phyloP scores from a whole-genome alignment of 1,140 invertebrate species.

The Hypsibius dujardini region DNA sequence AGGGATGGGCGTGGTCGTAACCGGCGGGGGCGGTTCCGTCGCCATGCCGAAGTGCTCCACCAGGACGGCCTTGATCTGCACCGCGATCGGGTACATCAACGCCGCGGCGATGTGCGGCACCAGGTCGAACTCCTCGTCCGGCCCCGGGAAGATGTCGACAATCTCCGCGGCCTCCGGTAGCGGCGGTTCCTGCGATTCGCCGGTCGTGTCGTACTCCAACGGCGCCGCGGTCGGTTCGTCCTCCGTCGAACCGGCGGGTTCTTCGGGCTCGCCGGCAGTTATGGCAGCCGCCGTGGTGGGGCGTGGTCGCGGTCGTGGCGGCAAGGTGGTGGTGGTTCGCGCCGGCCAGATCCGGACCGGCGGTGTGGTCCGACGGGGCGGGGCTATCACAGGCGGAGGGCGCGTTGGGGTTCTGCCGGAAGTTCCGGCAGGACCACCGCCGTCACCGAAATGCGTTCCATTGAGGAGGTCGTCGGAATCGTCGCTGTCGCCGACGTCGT shows the following conservation, averaged over 20 bases:
- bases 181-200: no score
- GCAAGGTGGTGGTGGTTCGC: not conserved
- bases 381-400: not conserved
- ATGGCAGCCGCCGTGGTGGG: not conserved
- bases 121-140: constrained; percentile 7
- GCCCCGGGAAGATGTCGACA: constrained; percentile 3
- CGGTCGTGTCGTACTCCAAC: not conserved
- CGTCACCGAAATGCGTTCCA: not conserved
- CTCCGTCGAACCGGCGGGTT: not conserved
- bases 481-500: not conserved
- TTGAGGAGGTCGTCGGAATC: not conserved
- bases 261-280: not conserved
- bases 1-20: constrained; percentile 34
- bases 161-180: not conserved
- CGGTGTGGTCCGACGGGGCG: not conserved
- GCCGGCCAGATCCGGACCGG: not conserved
- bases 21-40: not conserved
- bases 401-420: not conserved
- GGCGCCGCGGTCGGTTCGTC: not conserved
- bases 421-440: not conserved
- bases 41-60: not conserved
- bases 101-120: not conserved
- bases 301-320: not conserved
- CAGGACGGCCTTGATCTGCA: not conserved
- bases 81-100: not conserved